phyloP scores from a whole-genome alignment of 2,797 vertebrate species.

The Dicrostonyx torquatus region DNA sequence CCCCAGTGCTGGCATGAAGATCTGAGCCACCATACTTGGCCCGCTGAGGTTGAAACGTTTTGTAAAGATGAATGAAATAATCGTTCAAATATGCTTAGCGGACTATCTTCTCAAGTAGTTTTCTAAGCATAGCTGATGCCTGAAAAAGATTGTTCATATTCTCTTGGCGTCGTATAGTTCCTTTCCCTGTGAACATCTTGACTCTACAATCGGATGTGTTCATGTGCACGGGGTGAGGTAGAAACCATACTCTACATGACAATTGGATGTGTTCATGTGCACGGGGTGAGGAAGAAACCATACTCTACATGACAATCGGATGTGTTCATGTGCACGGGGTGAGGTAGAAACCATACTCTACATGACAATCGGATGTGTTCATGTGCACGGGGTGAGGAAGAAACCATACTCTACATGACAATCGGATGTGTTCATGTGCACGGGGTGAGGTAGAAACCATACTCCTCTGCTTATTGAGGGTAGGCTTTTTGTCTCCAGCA shows the following conservation, averaged over 20 bases:
- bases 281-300: not conserved
- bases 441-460: not conserved
- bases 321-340: not conserved
- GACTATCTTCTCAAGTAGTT: not conserved
- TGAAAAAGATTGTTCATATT: not conserved
- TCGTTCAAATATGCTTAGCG: not conserved
- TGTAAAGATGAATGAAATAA: not conserved
- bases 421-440: not conserved
- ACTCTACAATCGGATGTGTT: not conserved
- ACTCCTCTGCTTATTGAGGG: not conserved
- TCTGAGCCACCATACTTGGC: not conserved
- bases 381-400: not conserved
- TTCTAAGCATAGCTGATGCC: not conserved
- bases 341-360: not conserved
- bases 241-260: not conserved
- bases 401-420: not conserved
- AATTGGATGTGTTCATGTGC: not conserved
- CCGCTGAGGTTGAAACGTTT: too few species aligned
- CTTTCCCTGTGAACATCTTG: not conserved
- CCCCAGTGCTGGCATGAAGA: not conserved
- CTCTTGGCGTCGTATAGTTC: not conserved
- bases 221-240: not conserved
- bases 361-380: not conserved
- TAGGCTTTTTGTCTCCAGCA: not conserved
- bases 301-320: not conserved